Evolutionary conservation across 1,140 invertebrate species (phyloP), one percentile per base, ranked within the genome.

Genomic region (Drosophila ananassae): DNA sequence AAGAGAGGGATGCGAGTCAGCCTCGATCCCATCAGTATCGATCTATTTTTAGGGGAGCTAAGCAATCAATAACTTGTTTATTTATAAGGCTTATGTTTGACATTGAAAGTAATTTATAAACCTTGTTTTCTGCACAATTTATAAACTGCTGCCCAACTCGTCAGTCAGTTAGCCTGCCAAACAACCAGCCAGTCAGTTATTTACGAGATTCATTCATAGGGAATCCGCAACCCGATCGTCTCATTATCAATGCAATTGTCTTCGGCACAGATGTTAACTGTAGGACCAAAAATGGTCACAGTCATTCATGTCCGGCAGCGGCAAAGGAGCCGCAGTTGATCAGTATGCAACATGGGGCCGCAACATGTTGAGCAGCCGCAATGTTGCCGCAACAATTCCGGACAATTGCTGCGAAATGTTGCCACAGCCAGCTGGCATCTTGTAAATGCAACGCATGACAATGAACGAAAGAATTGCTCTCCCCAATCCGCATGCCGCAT

Each of bases 381-480:
- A 87, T 87, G 83, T 87, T 87, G 82, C 83, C 54, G 82, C 82
- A 87, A 81, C 82, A 81, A 87, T 85, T 76, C 73, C 73, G 73
- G 63, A 73, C 81, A 84, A 84, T 85, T 84, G 80, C 63, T 71
- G 77, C 81, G 69, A 74, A 71, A 77, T 85, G 67, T 82, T 66
- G 64, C 56, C 54, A 59, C 52, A 73, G 77, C 79, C 79, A 78
- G 77, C 78, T 90, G 87, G 87, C 87, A 90, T 90, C 81, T 90
- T 90, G 87, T 90, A 90, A 74, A 90, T 90, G 85, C 85, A 77
- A 84, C 85, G 84, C 85, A 90, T 90, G 80, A 90, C 85, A 90
- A 90, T 89, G 80, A 89, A 89, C 72, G 47, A 66, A 50, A 25
- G 52, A 34, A 55, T 59, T 62, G 53, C 53, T 54, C 57, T 9